Evolutionary conservation across 2,797 vertebrate species (phyloP).

Genomic region (Smutsia gigantea): DNA sequence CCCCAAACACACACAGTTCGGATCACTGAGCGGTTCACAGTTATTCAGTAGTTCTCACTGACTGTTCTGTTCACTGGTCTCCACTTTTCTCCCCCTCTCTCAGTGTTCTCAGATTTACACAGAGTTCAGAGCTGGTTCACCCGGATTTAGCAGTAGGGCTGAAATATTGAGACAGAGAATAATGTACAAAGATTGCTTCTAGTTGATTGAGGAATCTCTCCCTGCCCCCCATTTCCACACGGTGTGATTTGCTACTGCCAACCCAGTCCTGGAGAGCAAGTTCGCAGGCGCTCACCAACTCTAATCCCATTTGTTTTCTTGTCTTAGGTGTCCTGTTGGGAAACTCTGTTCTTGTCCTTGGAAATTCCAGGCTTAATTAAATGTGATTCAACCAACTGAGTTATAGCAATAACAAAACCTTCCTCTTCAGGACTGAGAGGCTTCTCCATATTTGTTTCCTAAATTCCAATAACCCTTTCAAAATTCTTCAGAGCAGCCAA

Average conservation of each 20-base stretch:
- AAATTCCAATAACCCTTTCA: slow-evolving; percentile 5
- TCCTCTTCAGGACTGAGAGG: slow-evolving; percentile 36
- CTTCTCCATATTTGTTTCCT: slow-evolving; percentile 49
- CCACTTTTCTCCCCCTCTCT: not conserved
- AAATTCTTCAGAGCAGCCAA: slow-evolving; percentile 41
- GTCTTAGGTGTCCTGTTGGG: not conserved
- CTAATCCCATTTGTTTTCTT: not conserved
- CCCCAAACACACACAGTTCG: not conserved
- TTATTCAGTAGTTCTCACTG: not conserved
- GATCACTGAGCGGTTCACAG: not conserved
- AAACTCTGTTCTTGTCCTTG: slow-evolving; percentile 66
- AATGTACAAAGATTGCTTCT: not conserved
- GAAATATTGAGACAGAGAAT: not conserved
- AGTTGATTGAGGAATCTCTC: not conserved
- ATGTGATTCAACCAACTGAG: slow-evolving; percentile 50
- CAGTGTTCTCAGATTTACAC: not conserved
- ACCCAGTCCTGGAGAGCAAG: not conserved
- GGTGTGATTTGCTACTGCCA: not conserved
- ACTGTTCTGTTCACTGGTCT: not conserved
- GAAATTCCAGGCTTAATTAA: slow-evolving; percentile 75
- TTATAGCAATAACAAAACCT: slow-evolving; percentile 42
- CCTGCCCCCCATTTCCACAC: not conserved
- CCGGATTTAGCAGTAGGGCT: not conserved
- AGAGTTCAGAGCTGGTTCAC: not conserved
- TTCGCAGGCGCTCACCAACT: not conserved